Evolutionary conservation across 2,888 invertebrate genomes (phyloP).

Genomic region (Imbricaverruca yamaguchii): DNA sequence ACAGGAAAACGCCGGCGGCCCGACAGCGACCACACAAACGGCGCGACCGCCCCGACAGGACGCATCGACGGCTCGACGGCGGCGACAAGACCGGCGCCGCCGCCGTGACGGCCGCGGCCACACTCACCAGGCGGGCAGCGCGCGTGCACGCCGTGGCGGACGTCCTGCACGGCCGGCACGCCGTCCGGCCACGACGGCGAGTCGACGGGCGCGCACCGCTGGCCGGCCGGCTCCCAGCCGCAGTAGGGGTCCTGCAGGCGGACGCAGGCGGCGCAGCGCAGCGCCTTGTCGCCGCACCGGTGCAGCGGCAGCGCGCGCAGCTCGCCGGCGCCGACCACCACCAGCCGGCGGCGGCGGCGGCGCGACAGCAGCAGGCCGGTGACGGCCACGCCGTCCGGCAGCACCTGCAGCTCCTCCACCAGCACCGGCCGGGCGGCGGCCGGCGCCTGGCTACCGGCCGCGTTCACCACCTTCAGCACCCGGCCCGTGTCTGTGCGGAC

Average conservation of each 20-base stretch:
- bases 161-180: constrained; percentile 29
- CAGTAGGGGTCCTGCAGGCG: constrained; percentile 97
- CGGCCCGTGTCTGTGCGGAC: constrained; percentile 60
- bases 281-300: constrained; percentile 28
- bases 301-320: constrained; percentile 31
- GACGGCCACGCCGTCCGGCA: neutral
- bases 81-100: no score
- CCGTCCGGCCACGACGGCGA: constrained; percentile 23
- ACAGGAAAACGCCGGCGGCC: no score
- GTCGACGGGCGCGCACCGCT: constrained; percentile 7
- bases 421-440: constrained; percentile 70
- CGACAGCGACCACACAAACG: no score
- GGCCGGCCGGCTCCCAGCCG: constrained; percentile 66
- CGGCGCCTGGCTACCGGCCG: constrained; percentile 73
- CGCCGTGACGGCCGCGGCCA: no score
- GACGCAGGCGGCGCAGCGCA: constrained; percentile 72
- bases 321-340: constrained; percentile 26
- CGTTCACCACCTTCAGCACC: constrained; percentile 82
- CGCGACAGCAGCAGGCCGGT: neutral
- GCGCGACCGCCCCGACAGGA: no score
- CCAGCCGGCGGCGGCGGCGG: neutral
- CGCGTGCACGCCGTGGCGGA: constrained; percentile 30
- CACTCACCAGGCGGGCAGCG: constrained; percentile 32
- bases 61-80: no score
- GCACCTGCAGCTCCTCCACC: constrained; percentile 1